A percentile compares a stretch with the other conserved stretches of the same genome.
phyloP scores from a whole-genome alignment of 2,113 vertebrate species.

The Macrotis lagotis region DNA sequence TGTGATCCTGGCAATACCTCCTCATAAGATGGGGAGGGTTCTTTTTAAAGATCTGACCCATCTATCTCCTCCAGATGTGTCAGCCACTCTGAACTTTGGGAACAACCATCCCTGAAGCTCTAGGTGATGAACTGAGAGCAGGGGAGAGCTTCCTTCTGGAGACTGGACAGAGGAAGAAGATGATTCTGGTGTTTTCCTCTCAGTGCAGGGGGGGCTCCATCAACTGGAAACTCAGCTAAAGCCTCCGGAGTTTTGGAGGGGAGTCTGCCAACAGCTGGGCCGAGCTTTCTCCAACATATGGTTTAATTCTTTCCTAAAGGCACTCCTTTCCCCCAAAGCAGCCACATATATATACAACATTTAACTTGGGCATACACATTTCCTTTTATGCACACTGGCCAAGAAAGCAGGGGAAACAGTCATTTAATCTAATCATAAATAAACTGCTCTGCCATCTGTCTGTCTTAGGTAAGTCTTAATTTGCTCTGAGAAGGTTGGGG shows the following conservation, averaged over 20 bases:
- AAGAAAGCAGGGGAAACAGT: neutral
- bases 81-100: too few species aligned
- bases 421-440: neutral
- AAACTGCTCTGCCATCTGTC: neutral
- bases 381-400: neutral
- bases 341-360: neutral
- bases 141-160: neutral
- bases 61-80: too few species aligned
- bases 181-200: neutral
- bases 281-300: neutral
- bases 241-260: neutral
- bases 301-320: neutral
- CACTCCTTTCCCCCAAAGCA: constrained; percentile 9
- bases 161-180: neutral
- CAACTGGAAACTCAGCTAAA: neutral
- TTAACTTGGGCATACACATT: neutral
- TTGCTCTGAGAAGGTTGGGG: constrained; percentile 28
- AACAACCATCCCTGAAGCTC: neutral
- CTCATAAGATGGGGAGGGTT: too few species aligned
- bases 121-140: neutral
- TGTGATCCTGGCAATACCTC: too few species aligned
- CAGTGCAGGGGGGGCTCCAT: neutral
- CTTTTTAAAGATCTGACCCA: too few species aligned
- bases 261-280: neutral
- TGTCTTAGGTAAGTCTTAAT: constrained; percentile 6